phyloP scores from a whole-genome alignment of 30 jellyfish, hydroid and myxozoan genomes.

The Turritopsis dohrnii region DNA sequence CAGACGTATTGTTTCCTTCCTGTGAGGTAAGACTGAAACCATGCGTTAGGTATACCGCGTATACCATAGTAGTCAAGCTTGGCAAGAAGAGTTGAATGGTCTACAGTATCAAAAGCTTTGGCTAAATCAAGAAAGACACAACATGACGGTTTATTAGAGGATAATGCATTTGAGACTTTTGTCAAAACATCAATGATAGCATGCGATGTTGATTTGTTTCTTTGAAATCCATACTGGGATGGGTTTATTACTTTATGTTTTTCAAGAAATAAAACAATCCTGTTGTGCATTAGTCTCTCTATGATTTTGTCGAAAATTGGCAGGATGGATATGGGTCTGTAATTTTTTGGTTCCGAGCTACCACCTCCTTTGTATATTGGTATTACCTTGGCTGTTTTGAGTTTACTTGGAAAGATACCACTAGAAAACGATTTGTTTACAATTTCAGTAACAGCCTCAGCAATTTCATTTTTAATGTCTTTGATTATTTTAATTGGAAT shows the following conservation, averaged over 20 bases:
- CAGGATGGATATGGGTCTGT: background rate
- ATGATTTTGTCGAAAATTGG: background rate
- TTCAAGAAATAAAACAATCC: background rate
- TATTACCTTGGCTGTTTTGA: background rate
- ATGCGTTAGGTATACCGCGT: background rate
- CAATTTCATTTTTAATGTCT: background rate
- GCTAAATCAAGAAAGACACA: background rate
- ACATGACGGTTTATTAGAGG: background rate
- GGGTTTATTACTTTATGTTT: background rate
- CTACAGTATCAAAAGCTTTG: background rate
- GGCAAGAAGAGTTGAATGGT: background rate
- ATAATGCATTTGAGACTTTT: background rate
- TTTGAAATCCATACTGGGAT: conserved; percentile 4
- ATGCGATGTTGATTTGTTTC: background rate
- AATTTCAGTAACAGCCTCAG: background rate
- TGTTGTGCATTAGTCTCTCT: background rate
- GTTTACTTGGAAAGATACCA: background rate
- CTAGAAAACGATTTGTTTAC: background rate
- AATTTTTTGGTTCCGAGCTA: background rate
- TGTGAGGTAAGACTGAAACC: conserved; percentile 1
- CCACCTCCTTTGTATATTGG: background rate
- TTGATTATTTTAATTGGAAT: background rate
- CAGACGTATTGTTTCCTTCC: background rate
- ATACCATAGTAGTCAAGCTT: conserved; percentile 10
- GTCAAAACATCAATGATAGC: background rate